phyloP scores from a whole-genome alignment of 2,888 invertebrate genomes.

The Anodontia alba region DNA sequence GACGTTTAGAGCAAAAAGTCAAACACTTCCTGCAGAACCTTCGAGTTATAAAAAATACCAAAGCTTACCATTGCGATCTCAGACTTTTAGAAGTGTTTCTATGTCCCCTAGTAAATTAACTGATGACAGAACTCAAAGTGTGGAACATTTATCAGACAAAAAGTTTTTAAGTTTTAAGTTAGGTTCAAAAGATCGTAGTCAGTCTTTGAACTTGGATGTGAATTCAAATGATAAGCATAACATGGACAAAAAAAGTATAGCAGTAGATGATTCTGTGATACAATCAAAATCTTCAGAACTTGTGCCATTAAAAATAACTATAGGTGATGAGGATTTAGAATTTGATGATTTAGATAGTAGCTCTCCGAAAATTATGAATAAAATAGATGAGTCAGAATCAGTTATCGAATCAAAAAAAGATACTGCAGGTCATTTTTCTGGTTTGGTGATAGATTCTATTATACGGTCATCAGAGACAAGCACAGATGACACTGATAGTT shows the following conservation, averaged over 20 bases:
- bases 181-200: conserved; percentile 41
- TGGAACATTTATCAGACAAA: conserved; percentile 43
- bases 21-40: conserved; percentile 69
- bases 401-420: not conserved
- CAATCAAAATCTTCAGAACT: not conserved
- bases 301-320: not conserved
- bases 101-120: conserved; percentile 24
- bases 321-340: conserved; percentile 11
- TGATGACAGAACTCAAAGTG: conserved; percentile 45
- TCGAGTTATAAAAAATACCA: conserved; percentile 51
- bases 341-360: conserved; percentile 17
- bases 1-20: conserved; percentile 54
- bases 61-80: conserved; percentile 63
- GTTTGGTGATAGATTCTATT: not conserved
- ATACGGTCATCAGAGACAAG: not conserved
- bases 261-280: conserved; percentile 26
- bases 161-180: conserved; percentile 20
- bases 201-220: conserved; percentile 41
- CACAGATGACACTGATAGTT: not conserved
- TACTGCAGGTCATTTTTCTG: not conserved
- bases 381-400: not conserved
- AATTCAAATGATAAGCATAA: not conserved
- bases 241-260: not conserved
- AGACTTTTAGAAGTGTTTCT: conserved; percentile 50
- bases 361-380: not conserved